Base-by-base conservation (phyloP, 2,113 vertebrate species). In the Lophius piscatorius region DNA sequence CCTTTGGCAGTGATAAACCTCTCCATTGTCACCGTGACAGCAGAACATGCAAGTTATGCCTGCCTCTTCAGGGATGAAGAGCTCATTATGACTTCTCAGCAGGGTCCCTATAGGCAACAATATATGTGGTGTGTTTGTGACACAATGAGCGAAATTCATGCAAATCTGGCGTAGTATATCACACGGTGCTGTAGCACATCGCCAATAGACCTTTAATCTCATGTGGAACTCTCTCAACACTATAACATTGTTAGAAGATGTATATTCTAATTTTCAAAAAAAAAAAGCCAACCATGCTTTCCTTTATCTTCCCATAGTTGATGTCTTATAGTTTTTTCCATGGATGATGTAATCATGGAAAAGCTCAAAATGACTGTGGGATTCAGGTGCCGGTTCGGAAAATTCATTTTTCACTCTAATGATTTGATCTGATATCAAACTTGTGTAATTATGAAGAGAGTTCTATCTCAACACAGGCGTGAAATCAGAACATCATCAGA, bases 41-140 rank as follows among this genome's bases (percentile, higher is more conserved):
- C 71, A 55, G 76, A 83, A 84, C 79, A 80, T 88, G 73, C 60
- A 58, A 90, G 79, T 85, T 88, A 75, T 70, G 67, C 61, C 76
- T 75, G 54, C 71, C 72, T 87, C 78, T 79, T 70, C 81, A 58
- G 75, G 79, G 76, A 76, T 82, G 79, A 81, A 74, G 83, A 89
- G 72, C 83, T 85, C 83, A 89, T 92, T 91, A 90, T 4, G 51
- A 47, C 64, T 64, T 44, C 80, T 83, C 81, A 85, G 82, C 77
- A 49, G 80, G 77, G 76, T 74, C 58, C 80, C 78, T 80, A 85
- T 83, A 76, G 63, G 74, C 66, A 77, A 52, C 79, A 80, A 78
- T 69, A 46, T 51, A 59, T 63, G 62, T 80, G 76, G 79, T 79
- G 76, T 54, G 56, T 70, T 60, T 74, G 21, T 61, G 76, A 70